Percentiles rank a stretch among this genome's conserved stretches.
Evolutionary conservation across 2,797 vertebrate species (phyloP).

Genomic region (Thripadectes ignobilis): DNA sequence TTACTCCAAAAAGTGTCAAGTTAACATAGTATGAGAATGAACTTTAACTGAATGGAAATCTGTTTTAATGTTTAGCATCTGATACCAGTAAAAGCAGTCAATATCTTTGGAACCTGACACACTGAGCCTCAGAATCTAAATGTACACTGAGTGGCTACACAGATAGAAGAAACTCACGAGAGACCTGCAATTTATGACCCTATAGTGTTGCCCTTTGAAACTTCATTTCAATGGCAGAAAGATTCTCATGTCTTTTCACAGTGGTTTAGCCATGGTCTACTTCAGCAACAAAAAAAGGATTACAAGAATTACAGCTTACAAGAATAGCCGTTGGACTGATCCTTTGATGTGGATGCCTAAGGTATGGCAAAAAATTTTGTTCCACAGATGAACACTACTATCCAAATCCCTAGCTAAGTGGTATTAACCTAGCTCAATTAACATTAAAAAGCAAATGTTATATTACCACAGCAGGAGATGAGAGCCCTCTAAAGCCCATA

Average conservation of each 20-base stretch:
- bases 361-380: background rate
- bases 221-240: background rate
- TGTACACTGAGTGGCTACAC: slow-evolving; percentile 14
- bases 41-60: slow-evolving; percentile 56
- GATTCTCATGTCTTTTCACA: background rate
- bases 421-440: no score
- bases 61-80: slow-evolving; percentile 49
- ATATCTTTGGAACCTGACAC: slow-evolving; percentile 47
- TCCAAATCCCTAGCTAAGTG: no score
- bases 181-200: background rate
- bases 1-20: background rate
- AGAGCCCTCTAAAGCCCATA: background rate
- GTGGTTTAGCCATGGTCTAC: background rate
- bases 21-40: slow-evolving; percentile 24
- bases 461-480: background rate
- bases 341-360: background rate
- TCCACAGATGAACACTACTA: no score
- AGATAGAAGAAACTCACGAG: slow-evolving; percentile 7
- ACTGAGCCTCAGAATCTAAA: slow-evolving; percentile 40
- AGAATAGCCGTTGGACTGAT: background rate
- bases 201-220: background rate
- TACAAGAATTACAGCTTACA: background rate
- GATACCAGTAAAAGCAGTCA: background rate
- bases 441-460: background rate
- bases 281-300: background rate